Percentiles rank a stretch among this genome's conserved stretches.
Conservation (phyloP, 2,797 vertebrate genomes). For the Siniperca scherzeri region DNA sequence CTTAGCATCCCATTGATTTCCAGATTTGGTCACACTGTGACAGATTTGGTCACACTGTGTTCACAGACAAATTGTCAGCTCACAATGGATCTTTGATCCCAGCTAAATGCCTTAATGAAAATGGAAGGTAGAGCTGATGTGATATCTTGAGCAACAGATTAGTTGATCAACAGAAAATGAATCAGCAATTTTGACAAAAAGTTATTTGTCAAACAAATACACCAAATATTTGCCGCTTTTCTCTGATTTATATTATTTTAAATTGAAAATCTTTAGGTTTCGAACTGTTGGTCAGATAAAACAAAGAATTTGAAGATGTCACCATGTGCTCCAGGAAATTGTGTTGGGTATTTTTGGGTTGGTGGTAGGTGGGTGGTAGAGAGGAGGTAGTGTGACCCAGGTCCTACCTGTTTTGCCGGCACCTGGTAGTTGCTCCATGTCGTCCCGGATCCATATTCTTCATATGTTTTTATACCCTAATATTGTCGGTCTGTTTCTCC, state of each 20-base stretch:
- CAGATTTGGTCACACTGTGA: too few relatives aligned
- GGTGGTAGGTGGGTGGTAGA: neutral
- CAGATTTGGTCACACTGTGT: neutral
- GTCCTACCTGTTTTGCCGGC: neutral
- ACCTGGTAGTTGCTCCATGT: neutral
- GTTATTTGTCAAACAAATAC: too few relatives aligned
- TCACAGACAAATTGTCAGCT: neutral
- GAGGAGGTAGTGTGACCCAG: neutral
- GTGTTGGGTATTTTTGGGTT: neutral
- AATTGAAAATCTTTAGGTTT: neutral
- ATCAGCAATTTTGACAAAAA: neutral
- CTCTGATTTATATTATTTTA: too few relatives aligned
- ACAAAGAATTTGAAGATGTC: neutral
- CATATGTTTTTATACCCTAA: neutral
- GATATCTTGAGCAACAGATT: neutral
- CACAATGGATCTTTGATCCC: neutral
- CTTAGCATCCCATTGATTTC: slow-evolving; percentile 2
- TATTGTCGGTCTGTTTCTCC: neutral
- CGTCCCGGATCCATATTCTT: neutral
- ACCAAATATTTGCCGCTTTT: too few relatives aligned
- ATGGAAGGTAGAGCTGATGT: neutral
- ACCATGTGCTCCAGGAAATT: neutral
- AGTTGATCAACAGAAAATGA: neutral
- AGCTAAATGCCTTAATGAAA: neutral
- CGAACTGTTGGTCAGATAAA: neutral